Evolutionary conservation across 2,113 vertebrate species (phyloP), one percentile per base, ranked within the genome.

Genomic region (Kryptolebias marmoratus): DNA sequence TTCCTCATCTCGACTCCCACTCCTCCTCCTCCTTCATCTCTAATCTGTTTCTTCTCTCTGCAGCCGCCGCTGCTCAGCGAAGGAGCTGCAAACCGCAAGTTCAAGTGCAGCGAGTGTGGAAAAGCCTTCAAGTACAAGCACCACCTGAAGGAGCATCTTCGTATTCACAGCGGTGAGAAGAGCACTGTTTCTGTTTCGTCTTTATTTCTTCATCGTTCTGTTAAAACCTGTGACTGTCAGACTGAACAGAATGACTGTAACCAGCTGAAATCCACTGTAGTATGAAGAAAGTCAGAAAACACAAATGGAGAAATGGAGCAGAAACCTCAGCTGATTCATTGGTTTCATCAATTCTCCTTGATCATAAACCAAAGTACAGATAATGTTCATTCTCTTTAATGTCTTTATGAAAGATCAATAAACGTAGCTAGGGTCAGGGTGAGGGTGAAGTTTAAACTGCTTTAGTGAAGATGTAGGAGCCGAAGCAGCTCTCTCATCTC

Each of bases 121-220:
- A 99, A 99, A 92, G 97, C 97, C 89, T 98, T 98, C 94, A 98
- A 98, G 89, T 98, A 98, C 85, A 98, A 98, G 87, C 97, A 98
- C 93, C 97, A 98, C 93, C 94, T 98, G 90, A 98, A 98, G 91
- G 97, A 98, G 91, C 97, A 98, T 94, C 96, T 99, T 84, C 95
- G 97, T 84, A 99, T 99, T 91, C 97, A 99, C 93, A 98, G 97
- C 73, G 97, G 97, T 98, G 91, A 95, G 97, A 47, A 36, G 32
- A 59, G 22, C 16, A 60, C 6, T 11, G 39, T 50, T 18, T n/a
- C 16, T 50, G 18, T 5, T 2, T 50, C 16, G 2, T n/a, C 49
- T n/a, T n/a, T 4, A 18, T 49, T 15, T 16, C 5, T 5, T 48
- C 12, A 48, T 48, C 47, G 5, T 48, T 48, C 47, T 48, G 47